phyloP scores from a whole-genome alignment of 2,888 invertebrate genomes.

The Rhagonycha lutea region DNA sequence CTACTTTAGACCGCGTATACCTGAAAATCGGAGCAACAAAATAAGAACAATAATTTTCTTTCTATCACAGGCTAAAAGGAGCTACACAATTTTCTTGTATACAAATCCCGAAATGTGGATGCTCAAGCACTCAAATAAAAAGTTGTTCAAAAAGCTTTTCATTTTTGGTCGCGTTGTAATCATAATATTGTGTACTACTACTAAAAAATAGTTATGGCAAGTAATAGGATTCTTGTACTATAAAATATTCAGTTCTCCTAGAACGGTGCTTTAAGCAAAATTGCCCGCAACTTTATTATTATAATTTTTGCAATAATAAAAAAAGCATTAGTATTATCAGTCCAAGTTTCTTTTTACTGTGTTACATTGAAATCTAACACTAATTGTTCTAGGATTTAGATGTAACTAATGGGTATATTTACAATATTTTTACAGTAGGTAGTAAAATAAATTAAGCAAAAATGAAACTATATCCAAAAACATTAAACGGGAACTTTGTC shows the following conservation, averaged over 20 bases:
- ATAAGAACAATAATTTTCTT: slow-evolving; percentile 36
- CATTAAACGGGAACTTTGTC: slow-evolving; percentile 5
- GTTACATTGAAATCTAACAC: slow-evolving; percentile 39
- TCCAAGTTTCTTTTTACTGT: slow-evolving; percentile 46
- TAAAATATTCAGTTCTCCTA: slow-evolving; percentile 33
- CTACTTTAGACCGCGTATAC: slow-evolving; percentile 27
- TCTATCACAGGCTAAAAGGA: slow-evolving; percentile 55
- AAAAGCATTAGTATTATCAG: slow-evolving; percentile 48
- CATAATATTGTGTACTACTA: slow-evolving; percentile 26
- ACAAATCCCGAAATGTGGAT: neutral
- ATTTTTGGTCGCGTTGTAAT: slow-evolving; percentile 12
- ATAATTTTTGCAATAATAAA: slow-evolving; percentile 28
- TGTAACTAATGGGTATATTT: slow-evolving; percentile 35
- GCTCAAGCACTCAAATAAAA: neutral
- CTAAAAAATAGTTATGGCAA: slow-evolving; percentile 44
- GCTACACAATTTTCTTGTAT: slow-evolving; percentile 39
- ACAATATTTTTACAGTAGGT: slow-evolving; percentile 38
- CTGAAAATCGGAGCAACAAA: slow-evolving; percentile 31
- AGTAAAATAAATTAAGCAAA: slow-evolving; percentile 19
- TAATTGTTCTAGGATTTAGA: slow-evolving; percentile 34
- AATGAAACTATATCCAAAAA: slow-evolving; percentile 16
- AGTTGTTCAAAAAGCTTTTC: slow-evolving; percentile 1
- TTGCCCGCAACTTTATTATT: neutral
- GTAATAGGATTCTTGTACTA: slow-evolving; percentile 50
- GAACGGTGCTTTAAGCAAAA: slow-evolving; percentile 25